These are phyloP conservation scores for Drosophila punjabiensis DNA, from an alignment of 1,140 invertebrate species.

Conservation along the genomic window DNA sequence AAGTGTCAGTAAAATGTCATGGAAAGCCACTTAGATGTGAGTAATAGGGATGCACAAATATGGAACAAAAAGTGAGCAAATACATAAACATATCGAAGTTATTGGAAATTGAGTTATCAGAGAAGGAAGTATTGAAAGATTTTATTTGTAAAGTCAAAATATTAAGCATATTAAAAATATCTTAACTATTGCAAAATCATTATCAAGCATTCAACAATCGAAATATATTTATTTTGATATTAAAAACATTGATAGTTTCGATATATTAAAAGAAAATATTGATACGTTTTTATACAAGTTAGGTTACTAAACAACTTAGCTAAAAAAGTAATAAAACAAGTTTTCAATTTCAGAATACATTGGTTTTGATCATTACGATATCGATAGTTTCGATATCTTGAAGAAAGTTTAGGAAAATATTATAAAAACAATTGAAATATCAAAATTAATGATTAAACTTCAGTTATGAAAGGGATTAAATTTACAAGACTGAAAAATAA, in stretches of 20 bases:
- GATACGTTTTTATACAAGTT: no score
- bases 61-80: neutral
- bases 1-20: constrained; percentile 82
- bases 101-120: neutral
- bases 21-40: constrained; percentile 73
- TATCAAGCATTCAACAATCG: neutral
- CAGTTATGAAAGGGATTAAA: no score
- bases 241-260: neutral
- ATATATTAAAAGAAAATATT: neutral
- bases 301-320: no score
- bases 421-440: no score
- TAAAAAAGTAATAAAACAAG: no score
- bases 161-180: neutral
- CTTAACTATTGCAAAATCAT: neutral
- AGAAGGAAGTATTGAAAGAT: fast-evolving
- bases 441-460: no score
- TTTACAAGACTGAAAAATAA: no score
- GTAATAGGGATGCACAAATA: constrained; percentile 19
- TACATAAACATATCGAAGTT: no score
- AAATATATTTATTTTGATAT: neutral
- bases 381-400: neutral
- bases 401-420: no score
- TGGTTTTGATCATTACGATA: no score
- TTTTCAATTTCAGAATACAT: no score
- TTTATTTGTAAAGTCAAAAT: neutral